Evolutionary conservation across 30 jellyfish, hydroid and myxozoan species (phyloP), one percentile per base, ranked within the genome.

Genomic region (Aurelia aurita): DNA sequence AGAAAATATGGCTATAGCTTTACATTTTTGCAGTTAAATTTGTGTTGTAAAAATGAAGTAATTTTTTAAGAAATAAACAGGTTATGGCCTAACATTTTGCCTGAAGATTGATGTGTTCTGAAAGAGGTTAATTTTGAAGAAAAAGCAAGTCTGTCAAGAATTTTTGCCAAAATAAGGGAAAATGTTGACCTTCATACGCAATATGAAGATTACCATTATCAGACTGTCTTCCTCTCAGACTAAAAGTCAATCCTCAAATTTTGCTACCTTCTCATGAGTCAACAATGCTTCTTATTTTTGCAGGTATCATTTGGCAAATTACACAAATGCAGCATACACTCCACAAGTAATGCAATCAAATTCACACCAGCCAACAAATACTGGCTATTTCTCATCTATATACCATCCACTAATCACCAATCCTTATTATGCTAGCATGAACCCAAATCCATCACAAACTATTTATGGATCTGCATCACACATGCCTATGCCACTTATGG

Each of bases 371-470:
- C 84, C 72, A 15, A 28, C 78, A 11, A 66, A 54, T 20, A 35
- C 53, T 39, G 90, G 90, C 0, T 69, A 81, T 34, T 81, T 49
- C 29, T 61, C 91, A 12, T 73, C 91, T 1, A 12, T 81, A 60
- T 81, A 68, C 47, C 91, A 81, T 34, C 76, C 84, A 22, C 80
- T 81, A 3, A 21, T 67, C 3, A 29, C 85, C 69, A 68, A 34
- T 43, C 72, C 91, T 21, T 81, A 81, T 54, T 70, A 49, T 46
- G 91, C 77, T 9, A 25, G 85, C 5, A 45, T 78, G 49, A 78
- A 67, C 20, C 68, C 79, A 35, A 55, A 67, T 32, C 64, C 89
- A 15, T 19, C 74, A 5, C 85, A 29, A 43, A 66, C 85, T 13
- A 28, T 65, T 5, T 81, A 28, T 69, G 85, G 91, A 20, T 54